These are phyloP conservation scores for Rhaphigaster nebulosa DNA, from an alignment of 2,888 invertebrate genomes.

Conservation along the genomic window DNA sequence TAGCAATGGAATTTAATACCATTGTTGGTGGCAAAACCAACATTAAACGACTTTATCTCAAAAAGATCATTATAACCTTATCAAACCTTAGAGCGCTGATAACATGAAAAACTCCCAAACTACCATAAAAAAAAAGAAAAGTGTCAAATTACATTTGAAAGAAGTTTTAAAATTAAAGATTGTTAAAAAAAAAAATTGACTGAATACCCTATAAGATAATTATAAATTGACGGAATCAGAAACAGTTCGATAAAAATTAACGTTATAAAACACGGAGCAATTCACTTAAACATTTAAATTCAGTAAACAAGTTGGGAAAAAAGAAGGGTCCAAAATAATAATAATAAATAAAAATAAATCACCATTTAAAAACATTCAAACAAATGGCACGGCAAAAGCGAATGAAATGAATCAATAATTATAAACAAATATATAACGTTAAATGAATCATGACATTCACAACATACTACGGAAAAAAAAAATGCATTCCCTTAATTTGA, in stretches of 20 bases:
- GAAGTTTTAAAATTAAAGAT: background rate
- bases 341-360: background rate
- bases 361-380: background rate
- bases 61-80: slow-evolving; percentile 50
- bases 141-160: background rate
- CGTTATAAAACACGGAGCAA: background rate
- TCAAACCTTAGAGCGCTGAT: slow-evolving; percentile 23
- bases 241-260: background rate
- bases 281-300: background rate
- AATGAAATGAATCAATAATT: background rate
- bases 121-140: background rate
- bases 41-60: background rate
- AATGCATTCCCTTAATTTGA: background rate
- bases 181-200: background rate
- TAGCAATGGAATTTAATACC: background rate
- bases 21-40: background rate
- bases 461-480: background rate
- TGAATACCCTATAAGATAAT: background rate
- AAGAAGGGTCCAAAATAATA: no score
- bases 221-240: background rate
- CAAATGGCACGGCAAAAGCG: background rate
- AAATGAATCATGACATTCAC: background rate
- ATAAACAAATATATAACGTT: background rate
- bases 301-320: background rate
- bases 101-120: background rate